Base-by-base conservation (phyloP, 1,140 invertebrate genomes). In the Bombus huntii region DNA sequence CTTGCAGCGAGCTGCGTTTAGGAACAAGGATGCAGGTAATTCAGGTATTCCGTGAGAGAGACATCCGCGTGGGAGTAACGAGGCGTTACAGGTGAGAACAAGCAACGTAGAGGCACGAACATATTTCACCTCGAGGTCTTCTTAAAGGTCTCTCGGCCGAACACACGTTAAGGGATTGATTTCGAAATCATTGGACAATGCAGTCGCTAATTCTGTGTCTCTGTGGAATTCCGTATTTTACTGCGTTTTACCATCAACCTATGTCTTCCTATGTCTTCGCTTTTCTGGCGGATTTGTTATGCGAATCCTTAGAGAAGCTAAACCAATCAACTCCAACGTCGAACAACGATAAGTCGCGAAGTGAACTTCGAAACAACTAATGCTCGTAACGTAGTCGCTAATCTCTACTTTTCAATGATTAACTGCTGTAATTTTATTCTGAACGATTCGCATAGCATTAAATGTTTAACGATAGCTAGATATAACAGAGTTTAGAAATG, bases 21-120 rank as follows among this genome's bases (percentile, higher is more conserved):
- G 31, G 68, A 85, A 85, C 44, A 68, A 72, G 77, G 66, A 85
- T 81, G 70, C 76, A 65, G 42, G 13, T 85, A 80, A 71, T 59
- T 85, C 62, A 71, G 81, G 59, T 42, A 76, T 76, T 66, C 81
- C 59, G 34, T 68, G 59, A 73, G 83, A 81, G 70, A 31, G 37
- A 85, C 39, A 47, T 83, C 25, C 42, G 73, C 53, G 73, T 86
- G 73, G 72, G 85, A 71, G 73, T 83, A 83, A 13, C 31, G 34
- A 73, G 37, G 44, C 42, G 31, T 39, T 47, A 34, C 66, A 79
- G 83, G 76, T 84, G 75, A 75, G 80, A 82, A 86, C 44, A 42
- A 59, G 15, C 39, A 34, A 44, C 3, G 39, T n/a, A 73, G 28
- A 71, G 13, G 42, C 31, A 44, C 12, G 80, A 62, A 81, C 28